Conservation (phyloP, 2,888 invertebrate species). For the Scaptomyza parva region DNA sequence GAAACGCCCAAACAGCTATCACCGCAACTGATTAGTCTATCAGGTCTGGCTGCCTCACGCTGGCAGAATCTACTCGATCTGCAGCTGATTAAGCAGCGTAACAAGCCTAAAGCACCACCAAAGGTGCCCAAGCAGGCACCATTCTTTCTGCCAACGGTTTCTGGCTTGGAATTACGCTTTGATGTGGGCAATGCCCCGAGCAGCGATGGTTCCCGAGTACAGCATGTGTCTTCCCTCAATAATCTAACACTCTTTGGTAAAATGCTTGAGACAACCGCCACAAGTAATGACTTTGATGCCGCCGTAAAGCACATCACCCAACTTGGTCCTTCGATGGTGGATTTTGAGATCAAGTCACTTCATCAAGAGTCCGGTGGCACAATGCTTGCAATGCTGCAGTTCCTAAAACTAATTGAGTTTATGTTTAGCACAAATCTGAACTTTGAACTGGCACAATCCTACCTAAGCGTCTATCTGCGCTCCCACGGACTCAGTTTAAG, state of each 20-base stretch:
- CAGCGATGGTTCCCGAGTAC: constrained; percentile 85
- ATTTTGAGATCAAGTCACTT: constrained; percentile 93
- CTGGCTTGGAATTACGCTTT: constrained; percentile 93
- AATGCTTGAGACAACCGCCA: constrained; percentile 86
- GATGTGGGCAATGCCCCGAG: constrained; percentile 86
- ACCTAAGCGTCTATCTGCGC: constrained; percentile 94
- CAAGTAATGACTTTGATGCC: constrained; percentile 85
- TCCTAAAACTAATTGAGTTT: constrained; percentile 89
- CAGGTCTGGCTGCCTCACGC: constrained; percentile 92
- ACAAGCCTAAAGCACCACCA: constrained; percentile 94
- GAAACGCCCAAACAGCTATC: constrained; percentile 85
- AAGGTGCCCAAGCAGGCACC: constrained; percentile 95
- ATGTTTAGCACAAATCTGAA: constrained; percentile 91
- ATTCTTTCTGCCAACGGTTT: constrained; percentile 97
- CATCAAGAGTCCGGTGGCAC: constrained; percentile 91
- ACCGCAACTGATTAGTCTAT: constrained; percentile 91
- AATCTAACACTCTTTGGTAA: constrained; percentile 90
- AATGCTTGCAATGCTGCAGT: constrained; percentile 89
- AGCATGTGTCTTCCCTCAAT: constrained; percentile 87
- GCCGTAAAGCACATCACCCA: constrained; percentile 86
- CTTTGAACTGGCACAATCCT: constrained; percentile 96
- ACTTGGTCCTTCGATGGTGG: constrained; percentile 93
- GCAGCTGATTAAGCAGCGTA: constrained; percentile 93
- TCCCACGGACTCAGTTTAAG: constrained; percentile 89
- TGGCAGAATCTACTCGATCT: constrained; percentile 96